phyloP scores from a whole-genome alignment of 2,888 invertebrate genomes.

The Tetheella fluctuosa region DNA sequence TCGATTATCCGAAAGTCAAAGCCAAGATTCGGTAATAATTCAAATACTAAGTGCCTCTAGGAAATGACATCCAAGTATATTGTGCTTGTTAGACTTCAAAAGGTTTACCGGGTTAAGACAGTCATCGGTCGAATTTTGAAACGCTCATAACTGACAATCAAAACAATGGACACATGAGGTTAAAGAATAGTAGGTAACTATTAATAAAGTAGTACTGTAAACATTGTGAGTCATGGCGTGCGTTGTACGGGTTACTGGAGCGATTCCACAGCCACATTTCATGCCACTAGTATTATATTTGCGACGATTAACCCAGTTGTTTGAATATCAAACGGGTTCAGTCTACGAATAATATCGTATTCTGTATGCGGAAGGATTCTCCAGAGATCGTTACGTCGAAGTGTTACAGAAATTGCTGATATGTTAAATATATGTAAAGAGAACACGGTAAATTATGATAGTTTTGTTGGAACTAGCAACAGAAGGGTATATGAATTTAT shows the following conservation, averaged over 20 bases:
- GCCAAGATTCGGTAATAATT: slow-evolving; percentile 18
- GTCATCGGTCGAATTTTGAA: slow-evolving; percentile 24
- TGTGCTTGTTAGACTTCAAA: slow-evolving; percentile 23
- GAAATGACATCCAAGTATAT: slow-evolving; percentile 19
- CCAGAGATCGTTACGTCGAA: slow-evolving; percentile 14
- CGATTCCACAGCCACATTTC: slow-evolving; percentile 49
- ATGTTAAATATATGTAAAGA: slow-evolving; percentile 4
- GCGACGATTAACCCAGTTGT: slow-evolving; percentile 71
- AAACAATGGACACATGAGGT: neutral
- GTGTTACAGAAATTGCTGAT: slow-evolving; percentile 1
- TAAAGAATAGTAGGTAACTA: slow-evolving; percentile 4
- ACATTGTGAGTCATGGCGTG: slow-evolving; percentile 58
- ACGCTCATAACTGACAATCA: slow-evolving; percentile 12
- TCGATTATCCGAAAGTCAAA: slow-evolving; percentile 6
- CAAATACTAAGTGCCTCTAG: slow-evolving; percentile 5
- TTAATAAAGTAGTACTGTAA: slow-evolving; percentile 42
- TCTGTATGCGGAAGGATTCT: slow-evolving; percentile 60
- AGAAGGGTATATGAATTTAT: neutral
- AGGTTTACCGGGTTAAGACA: slow-evolving; percentile 17
- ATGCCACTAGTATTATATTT: slow-evolving; percentile 59
- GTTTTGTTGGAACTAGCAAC: neutral
- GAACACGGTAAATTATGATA: neutral
- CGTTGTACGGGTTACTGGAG: slow-evolving; percentile 60
- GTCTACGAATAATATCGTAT: slow-evolving; percentile 46
- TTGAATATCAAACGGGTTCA: slow-evolving; percentile 51